Base-by-base conservation (phyloP, 1,140 invertebrate genomes). In the Lepidurus arcticus region DNA sequence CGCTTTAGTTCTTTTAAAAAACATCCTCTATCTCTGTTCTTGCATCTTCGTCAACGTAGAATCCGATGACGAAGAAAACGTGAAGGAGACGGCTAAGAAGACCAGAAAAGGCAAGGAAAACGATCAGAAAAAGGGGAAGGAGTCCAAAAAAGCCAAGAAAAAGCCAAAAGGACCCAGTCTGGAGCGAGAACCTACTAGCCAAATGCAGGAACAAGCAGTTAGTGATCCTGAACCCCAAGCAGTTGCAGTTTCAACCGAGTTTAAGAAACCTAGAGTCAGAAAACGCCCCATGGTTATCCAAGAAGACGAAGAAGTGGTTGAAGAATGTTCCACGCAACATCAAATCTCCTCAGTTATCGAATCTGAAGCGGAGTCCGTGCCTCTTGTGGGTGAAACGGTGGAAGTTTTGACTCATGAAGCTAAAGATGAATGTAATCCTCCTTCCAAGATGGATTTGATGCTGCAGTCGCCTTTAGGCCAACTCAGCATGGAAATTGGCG, bases 401-500 rank as follows among this genome's bases (percentile, higher is more conserved):
- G 44, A 21, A 26, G 44, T 26, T 9, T 6, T 42, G 34, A 16
- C 44, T 7, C 75, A 44, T 11, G 44, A 43, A 47, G 47, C 21
- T 34, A 24, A 76, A 16, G 44, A 26, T 53, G 7, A 76, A 42
- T 11, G 5, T 21, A 13, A 13, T 13, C 53, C 53, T 65, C 53
- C 53, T 65, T 65, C 53, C 3, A 65, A 65, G 21, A 45, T 76
- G 26, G 76, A 76, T 24, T 34, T 16, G 16, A 53, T 76, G 42
- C 44, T 76, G 1, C 45, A 76, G 10, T 76, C 76, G 2, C 76
- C 76, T 13, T 65, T 76, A 16, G 76, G 76, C n/a, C 44, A 76
- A 42, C 45, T 76, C 5, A 42, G 76, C 53, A 53, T 76, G 42
- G 16, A 76, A 21, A 26, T 42, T 34, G 76, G 76, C 34, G 76